Evolutionary conservation across 2,797 vertebrate genomes (phyloP).

Genomic region (Anisognathus igniventris): DNA sequence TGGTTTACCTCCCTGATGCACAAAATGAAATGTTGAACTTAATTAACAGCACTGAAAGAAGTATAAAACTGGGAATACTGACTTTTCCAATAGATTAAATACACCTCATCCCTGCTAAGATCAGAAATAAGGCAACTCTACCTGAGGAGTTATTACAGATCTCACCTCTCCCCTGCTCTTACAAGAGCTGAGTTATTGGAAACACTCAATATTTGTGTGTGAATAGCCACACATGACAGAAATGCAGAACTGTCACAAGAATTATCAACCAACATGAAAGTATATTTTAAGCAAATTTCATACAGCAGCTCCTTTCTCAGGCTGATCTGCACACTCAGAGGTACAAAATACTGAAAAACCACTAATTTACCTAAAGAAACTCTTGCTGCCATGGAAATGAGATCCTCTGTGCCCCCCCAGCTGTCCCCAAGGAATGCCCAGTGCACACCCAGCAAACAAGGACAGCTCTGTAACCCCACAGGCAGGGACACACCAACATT

Average conservation of each 20-base stretch:
- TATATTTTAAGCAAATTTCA: neutral
- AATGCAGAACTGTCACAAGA: neutral
- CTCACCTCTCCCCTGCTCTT: neutral
- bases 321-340: neutral
- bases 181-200: neutral
- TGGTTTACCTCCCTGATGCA: neutral
- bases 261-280: neutral
- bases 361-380: neutral
- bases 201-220: neutral
- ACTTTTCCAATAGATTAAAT: neutral
- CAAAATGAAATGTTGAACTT: neutral
- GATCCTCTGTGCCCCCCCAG: neutral
- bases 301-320: neutral
- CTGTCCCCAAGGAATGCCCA: neutral
- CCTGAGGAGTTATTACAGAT: neutral
- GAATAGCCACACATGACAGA: neutral
- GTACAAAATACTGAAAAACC: neutral
- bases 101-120: neutral
- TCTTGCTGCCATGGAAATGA: fast-evolving
- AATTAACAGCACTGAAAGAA: neutral
- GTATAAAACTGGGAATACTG: neutral
- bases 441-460: neutral
- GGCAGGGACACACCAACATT: neutral
- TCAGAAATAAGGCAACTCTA: neutral
- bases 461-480: neutral